Base-by-base conservation (phyloP, 2,113 vertebrate species). In the Chionis minor region DNA sequence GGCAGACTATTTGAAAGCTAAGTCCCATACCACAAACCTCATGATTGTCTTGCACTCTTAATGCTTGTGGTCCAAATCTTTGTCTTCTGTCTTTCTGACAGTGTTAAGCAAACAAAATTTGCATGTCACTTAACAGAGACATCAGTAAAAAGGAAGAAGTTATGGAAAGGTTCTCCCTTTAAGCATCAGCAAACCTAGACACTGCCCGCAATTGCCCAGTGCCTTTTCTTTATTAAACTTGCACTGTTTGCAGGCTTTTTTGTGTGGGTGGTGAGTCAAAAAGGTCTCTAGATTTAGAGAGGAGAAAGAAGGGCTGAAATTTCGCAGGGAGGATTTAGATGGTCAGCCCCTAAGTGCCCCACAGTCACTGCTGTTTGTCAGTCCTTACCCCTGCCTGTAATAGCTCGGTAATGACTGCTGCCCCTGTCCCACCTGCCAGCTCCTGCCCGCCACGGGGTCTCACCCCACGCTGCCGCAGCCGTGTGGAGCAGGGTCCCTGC, bases 371-470 rank as follows among this genome's bases (percentile, higher is more conserved):
- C 7, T 45, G 8, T 59, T 30, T 65, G 13, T 56, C 14, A 52
- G 12, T 26, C 22, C 42, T 77, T 38, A n/a, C 42, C 63, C 16
- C 27, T 58, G 38, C 26, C 65, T 69, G 35, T 62, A 58, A 14
- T 56, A 71, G 55, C 40, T 45, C 42, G 28, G 55, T 26, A 45
- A n/a, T 28, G 55, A 44, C 32, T 47, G n/a, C 12, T 69, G 30
- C 18, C 23, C 9, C 20, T n/a, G 8, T 69, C 30, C 23, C 23
- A 28, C n/a, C 42, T 20, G 14, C 6, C 24, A 44, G 19, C 14
- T 77, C 24, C 44, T 52, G 14, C 55, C 44, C 1, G 1, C 10
- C 1, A 1, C 2, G 2, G 9, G 24, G 17, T 59, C 23, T 40
- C 8, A 17, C 22, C 17, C 17, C 1, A 1, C 2, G 4, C 19